Percentiles rank a stretch among this genome's conserved stretches.
These are phyloP conservation scores for Diglossa cyanea DNA, from an alignment of 2,797 vertebrate species.

Conservation along the genomic window DNA sequence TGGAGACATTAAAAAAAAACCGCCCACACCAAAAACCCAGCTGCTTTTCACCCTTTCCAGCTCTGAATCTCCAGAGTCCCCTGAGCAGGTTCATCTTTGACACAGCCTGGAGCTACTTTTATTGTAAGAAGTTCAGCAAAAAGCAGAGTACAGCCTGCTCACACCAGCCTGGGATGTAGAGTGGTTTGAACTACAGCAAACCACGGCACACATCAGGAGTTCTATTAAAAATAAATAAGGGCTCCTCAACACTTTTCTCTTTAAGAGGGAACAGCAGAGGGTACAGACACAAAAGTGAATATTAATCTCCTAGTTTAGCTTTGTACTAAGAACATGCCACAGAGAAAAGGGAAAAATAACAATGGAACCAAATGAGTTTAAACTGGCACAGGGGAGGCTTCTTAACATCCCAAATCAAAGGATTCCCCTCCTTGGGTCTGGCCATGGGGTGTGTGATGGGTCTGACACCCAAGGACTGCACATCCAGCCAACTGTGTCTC, in stretches of 20 bases:
- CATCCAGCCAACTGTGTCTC: background rate
- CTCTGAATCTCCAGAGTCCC: background rate
- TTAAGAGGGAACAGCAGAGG: constrained; percentile 40
- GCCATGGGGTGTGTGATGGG: background rate
- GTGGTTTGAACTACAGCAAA: constrained; percentile 14
- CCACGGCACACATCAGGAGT: background rate
- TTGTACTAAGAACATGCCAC: background rate
- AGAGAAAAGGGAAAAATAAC: background rate
- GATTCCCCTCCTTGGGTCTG: background rate
- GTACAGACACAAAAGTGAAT: constrained; percentile 34
- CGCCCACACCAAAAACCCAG: background rate
- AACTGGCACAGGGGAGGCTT: background rate
- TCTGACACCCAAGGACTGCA: background rate
- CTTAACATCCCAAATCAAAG: background rate
- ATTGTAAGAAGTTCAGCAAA: constrained; percentile 35
- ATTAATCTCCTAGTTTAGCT: constrained; percentile 42
- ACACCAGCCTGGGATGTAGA: background rate
- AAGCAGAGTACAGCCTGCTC: background rate
- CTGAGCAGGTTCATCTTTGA: constrained; percentile 22
- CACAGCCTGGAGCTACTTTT: constrained; percentile 42
- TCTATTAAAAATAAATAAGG: constrained; percentile 64
- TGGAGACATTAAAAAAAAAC: background rate
- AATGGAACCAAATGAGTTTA: background rate
- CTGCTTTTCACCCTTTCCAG: constrained; percentile 3
- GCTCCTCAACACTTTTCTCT: constrained; percentile 5